phyloP scores from a whole-genome alignment of 2,113 vertebrate genomes.

The Catagonus wagneri region DNA sequence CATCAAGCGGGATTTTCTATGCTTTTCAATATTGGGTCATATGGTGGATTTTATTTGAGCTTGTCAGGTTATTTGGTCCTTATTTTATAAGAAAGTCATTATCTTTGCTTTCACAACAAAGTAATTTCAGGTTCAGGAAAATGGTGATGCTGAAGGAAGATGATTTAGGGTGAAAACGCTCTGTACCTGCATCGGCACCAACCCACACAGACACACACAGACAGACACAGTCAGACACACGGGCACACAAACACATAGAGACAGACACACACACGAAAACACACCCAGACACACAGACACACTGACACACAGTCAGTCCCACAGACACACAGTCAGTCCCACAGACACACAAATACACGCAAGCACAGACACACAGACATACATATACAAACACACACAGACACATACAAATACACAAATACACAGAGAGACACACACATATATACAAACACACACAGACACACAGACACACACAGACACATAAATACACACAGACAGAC shows the following conservation, averaged over 20 bases:
- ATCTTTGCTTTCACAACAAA: conserved; percentile 16
- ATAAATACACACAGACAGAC: background rate
- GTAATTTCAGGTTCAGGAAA: background rate
- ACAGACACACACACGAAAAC: background rate
- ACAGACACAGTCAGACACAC: fast-evolving
- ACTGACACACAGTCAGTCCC: background rate
- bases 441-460: background rate
- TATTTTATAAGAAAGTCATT: conserved; percentile 3
- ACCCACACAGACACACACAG: background rate
- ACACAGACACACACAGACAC: fast-evolving
- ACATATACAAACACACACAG: background rate
- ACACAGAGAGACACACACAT: fast-evolving
- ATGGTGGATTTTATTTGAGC: background rate
- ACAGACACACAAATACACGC: background rate
- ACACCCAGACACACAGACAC: background rate
- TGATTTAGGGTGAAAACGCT: background rate
- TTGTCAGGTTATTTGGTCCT: background rate
- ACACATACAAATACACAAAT: fast-evolving
- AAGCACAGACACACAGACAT: background rate
- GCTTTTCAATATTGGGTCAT: background rate
- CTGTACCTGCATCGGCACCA: fast-evolving
- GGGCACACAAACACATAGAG: background rate
- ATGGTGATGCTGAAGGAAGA: background rate
- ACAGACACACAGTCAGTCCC: background rate
- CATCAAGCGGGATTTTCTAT: background rate